A percentile compares a stretch with the other conserved stretches of the same genome.
These are phyloP conservation scores for Callopanchax toddi DNA, from an alignment of 2,113 vertebrate species.

Conservation along the genomic window DNA sequence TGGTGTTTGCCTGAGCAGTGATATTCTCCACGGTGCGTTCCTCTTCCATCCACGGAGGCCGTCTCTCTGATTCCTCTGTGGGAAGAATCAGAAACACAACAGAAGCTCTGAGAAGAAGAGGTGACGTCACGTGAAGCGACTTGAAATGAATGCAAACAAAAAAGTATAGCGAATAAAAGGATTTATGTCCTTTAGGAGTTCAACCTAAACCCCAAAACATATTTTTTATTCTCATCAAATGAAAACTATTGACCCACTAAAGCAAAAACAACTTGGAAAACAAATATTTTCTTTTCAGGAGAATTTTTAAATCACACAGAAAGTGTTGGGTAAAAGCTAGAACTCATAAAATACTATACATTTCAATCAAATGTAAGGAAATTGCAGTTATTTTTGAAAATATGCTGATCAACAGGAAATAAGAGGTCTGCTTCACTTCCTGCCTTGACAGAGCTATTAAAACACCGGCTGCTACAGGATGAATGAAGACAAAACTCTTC, in stretches of 20 bases:
- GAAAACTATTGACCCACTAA: too few relatives aligned
- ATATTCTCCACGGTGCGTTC: constrained; percentile 36
- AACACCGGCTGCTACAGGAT: too few relatives aligned
- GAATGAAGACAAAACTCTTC: too few relatives aligned
- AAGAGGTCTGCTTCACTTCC: not conserved
- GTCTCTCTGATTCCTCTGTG: constrained; percentile 40
- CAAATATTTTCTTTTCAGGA: too few relatives aligned
- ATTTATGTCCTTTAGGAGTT: not conserved
- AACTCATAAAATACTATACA: too few relatives aligned
- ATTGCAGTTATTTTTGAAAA: not conserved
- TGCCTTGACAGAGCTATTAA: too few relatives aligned
- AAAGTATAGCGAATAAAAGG: not conserved
- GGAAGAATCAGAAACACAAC: constrained; percentile 8
- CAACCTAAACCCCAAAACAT: too few relatives aligned
- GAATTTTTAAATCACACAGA: too few relatives aligned
- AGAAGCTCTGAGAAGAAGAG: not conserved
- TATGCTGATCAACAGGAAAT: not conserved
- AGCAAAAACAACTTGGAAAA: too few relatives aligned
- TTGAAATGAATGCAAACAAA: not conserved
- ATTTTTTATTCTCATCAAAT: not conserved
- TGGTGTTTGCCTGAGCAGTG: constrained; percentile 28
- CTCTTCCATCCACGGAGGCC: constrained; percentile 25
- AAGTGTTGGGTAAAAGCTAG: too few relatives aligned
- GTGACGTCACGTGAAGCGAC: not conserved
- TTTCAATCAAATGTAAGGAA: too few relatives aligned